Evolutionary conservation across 2,888 invertebrate species (phyloP).

Genomic region (Serrognathus titanus): DNA sequence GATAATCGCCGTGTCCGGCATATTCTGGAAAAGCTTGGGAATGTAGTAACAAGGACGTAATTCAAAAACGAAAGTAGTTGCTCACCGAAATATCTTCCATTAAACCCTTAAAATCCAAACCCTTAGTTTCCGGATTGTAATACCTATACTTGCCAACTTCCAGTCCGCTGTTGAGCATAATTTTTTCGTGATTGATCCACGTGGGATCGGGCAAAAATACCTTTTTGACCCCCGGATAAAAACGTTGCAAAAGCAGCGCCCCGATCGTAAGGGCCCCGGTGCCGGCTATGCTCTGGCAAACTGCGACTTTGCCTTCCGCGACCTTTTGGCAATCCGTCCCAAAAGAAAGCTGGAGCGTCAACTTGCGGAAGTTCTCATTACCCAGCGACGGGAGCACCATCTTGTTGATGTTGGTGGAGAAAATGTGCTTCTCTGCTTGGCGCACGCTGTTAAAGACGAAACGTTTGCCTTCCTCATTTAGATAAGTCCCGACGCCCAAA

Average conservation of each 20-base stretch:
- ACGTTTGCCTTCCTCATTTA: constrained; percentile 66
- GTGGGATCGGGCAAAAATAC: constrained; percentile 62
- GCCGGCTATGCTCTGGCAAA: constrained; percentile 58
- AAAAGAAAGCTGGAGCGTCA: constrained; percentile 55
- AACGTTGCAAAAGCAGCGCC: constrained; percentile 56
- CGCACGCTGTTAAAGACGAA: constrained; percentile 60
- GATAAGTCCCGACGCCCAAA: constrained; percentile 62
- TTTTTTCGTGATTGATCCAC: constrained; percentile 67
- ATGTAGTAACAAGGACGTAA: too few relatives aligned
- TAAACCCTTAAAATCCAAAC: constrained; percentile 63
- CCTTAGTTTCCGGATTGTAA: constrained; percentile 63
- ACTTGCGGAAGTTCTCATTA: constrained; percentile 43
- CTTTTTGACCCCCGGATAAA: constrained; percentile 54
- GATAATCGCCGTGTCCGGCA: constrained; percentile 86
- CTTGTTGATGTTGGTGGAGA: constrained; percentile 52
- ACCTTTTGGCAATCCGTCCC: constrained; percentile 54
- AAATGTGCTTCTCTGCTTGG: constrained; percentile 56
- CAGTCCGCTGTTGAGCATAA: constrained; percentile 61
- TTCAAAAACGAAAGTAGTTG: too few relatives aligned
- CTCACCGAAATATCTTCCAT: constrained; percentile 54
- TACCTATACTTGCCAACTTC: constrained; percentile 61
- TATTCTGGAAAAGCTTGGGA: constrained; percentile 64
- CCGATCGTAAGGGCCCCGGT: constrained; percentile 65
- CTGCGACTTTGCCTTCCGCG: constrained; percentile 42
- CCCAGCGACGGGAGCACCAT: constrained; percentile 64